Evolutionary conservation across 2,888 invertebrate genomes (phyloP).

Genomic region (Ophioninae sp.): DNA sequence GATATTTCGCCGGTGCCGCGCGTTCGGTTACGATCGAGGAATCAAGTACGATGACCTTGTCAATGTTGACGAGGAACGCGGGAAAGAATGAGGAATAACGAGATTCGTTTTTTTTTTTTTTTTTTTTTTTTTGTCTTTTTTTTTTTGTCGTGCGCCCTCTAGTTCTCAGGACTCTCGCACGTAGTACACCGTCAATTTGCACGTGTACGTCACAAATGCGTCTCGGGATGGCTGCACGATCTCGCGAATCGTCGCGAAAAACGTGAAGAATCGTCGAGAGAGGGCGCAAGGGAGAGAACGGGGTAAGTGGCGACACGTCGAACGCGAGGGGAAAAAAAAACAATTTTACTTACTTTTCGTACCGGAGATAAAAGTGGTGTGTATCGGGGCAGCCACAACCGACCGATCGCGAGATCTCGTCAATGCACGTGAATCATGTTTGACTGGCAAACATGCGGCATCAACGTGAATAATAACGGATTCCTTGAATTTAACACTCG

Average conservation of each 20-base stretch:
- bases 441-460: conserved; percentile 72
- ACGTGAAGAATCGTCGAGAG: neutral
- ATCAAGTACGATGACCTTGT: conserved; percentile 29
- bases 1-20: too few relatives aligned
- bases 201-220: conserved; percentile 27
- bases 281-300: neutral
- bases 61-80: neutral
- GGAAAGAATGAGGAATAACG: conserved; percentile 49
- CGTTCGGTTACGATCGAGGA: too few relatives aligned
- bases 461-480: too few relatives aligned
- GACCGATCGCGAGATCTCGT: conserved; percentile 62
- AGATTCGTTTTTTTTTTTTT: conserved; percentile 19
- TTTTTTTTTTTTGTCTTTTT: too few relatives aligned
- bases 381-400: neutral
- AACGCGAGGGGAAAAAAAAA: conserved; percentile 1
- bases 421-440: conserved; percentile 75
- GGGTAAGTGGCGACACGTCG: neutral
- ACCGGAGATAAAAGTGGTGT: conserved; percentile 55
- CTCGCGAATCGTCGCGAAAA: conserved; percentile 35
- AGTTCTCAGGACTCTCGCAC: conserved; percentile 41
- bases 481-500: neutral
- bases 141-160: conserved; percentile 42
- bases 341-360: conserved; percentile 43
- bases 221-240: neutral
- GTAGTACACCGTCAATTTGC: conserved; percentile 22